phyloP scores from a whole-genome alignment of 1,140 invertebrate genomes.

The Macrostomum lignano region DNA sequence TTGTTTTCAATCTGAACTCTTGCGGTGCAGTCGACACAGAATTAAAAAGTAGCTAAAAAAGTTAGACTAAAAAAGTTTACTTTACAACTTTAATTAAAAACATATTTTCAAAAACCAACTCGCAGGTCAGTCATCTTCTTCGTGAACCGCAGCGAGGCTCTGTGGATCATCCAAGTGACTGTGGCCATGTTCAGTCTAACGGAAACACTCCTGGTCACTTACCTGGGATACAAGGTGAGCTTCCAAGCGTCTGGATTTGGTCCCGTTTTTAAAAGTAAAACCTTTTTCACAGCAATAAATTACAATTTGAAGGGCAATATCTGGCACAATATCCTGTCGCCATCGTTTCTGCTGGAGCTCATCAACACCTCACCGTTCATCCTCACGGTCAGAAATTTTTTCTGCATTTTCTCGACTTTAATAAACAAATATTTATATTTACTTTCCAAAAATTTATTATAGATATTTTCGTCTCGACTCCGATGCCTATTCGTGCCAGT shows the following conservation, averaged over 20 bases:
- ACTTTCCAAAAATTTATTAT: too few species aligned
- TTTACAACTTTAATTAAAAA: too few species aligned
- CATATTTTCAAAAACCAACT: too few species aligned
- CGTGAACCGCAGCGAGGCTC: slow-evolving; percentile 51
- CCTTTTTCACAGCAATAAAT: too few species aligned
- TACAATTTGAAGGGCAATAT: too few species aligned
- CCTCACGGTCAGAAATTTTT: slow-evolving; percentile 46
- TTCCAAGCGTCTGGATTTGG: slow-evolving; percentile 11
- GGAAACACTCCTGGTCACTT: slow-evolving; percentile 65
- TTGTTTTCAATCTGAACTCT: too few species aligned
- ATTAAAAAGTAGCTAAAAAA: too few species aligned
- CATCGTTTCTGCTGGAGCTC: slow-evolving; percentile 73
- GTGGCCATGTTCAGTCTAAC: slow-evolving; percentile 62
- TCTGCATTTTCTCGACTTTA: not conserved
- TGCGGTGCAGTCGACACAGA: too few species aligned
- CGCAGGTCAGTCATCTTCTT: slow-evolving; percentile 52
- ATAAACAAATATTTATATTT: slow-evolving; percentile 6
- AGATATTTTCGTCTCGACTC: too few species aligned
- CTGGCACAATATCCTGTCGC: slow-evolving; percentile 66
- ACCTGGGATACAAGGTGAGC: slow-evolving; percentile 76
- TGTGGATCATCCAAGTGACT: slow-evolving; percentile 61
- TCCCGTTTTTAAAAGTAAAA: slow-evolving; percentile 35
- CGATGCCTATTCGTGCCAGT: slow-evolving; percentile 77
- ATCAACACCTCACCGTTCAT: slow-evolving; percentile 78
- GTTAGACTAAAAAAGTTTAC: too few species aligned